Evolutionary conservation across 2,888 invertebrate genomes (phyloP).

Genomic region (Thymelicus acteon): DNA sequence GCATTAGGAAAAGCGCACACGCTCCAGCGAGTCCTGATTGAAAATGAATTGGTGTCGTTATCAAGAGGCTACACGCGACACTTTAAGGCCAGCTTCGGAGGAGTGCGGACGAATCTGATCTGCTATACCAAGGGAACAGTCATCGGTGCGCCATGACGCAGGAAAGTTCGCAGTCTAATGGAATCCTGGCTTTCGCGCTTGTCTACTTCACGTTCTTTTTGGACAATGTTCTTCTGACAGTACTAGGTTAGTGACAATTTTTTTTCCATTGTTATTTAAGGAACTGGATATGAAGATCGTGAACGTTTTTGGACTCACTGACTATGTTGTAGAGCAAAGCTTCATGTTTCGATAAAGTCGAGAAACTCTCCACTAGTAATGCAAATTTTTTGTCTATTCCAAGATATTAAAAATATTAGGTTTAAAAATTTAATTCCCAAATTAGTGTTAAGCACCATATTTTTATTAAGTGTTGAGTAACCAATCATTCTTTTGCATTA

Average conservation of each 20-base stretch:
- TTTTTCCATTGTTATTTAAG: slow-evolving; percentile 27
- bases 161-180: slow-evolving; percentile 31
- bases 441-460: too few species aligned
- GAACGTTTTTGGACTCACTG: too few species aligned
- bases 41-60: slow-evolving; percentile 57
- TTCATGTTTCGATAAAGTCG: too few species aligned
- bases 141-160: background rate
- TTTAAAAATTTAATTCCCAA: too few species aligned
- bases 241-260: slow-evolving; percentile 89
- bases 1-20: slow-evolving; percentile 54
- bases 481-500: too few species aligned
- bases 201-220: slow-evolving; percentile 91
- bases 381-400: too few species aligned
- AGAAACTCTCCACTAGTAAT: too few species aligned
- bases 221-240: slow-evolving; percentile 95
- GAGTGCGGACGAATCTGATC: background rate
- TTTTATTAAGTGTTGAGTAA: too few species aligned
- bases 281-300: too few species aligned
- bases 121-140: background rate
- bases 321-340: too few species aligned
- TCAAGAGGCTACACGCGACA: slow-evolving; percentile 49
- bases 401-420: too few species aligned
- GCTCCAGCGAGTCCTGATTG: slow-evolving; percentile 65
- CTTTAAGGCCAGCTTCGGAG: slow-evolving; percentile 29
- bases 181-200: slow-evolving; percentile 62